These are phyloP conservation scores for Ochotona princeps DNA, from an alignment of 2,113 vertebrate species.

Conservation along the genomic window DNA sequence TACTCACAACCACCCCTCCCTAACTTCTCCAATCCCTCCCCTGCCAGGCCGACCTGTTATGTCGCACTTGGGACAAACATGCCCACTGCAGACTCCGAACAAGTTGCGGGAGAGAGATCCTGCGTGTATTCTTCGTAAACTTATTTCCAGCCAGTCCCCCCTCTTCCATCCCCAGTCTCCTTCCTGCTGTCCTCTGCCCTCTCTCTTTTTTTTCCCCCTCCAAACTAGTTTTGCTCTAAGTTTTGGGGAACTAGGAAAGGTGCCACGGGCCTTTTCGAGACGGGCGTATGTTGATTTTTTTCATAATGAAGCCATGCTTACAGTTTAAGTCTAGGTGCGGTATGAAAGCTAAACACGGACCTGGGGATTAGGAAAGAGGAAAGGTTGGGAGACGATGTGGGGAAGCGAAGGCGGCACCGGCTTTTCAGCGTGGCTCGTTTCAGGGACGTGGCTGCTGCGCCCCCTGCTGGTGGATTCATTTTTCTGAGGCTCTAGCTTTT, in stretches of 20 bases:
- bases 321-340: slow-evolving; percentile 47
- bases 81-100: background rate
- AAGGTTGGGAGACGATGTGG: slow-evolving; percentile 5
- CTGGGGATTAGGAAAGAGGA: slow-evolving; percentile 40
- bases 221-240: slow-evolving; percentile 30
- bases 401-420: slow-evolving; percentile 16
- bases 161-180: background rate
- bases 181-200: too few relatives aligned
- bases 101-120: slow-evolving; percentile 40
- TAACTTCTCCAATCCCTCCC: background rate
- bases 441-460: slow-evolving; percentile 81
- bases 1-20: background rate
- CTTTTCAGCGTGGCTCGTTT: slow-evolving; percentile 70
- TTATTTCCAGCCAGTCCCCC: background rate
- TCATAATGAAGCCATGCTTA: slow-evolving; percentile 56
- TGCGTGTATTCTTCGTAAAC: slow-evolving; percentile 50
- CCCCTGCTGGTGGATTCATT: slow-evolving; percentile 80
- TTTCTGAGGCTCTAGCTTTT: slow-evolving; percentile 23
- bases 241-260: background rate
- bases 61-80: background rate
- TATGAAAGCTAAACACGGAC: slow-evolving; percentile 55
- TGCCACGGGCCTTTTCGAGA: slow-evolving; percentile 33
- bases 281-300: slow-evolving; percentile 3
- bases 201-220: background rate
- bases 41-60: background rate